phyloP scores from a whole-genome alignment of 1,140 invertebrate genomes.

The Delia radicum region DNA sequence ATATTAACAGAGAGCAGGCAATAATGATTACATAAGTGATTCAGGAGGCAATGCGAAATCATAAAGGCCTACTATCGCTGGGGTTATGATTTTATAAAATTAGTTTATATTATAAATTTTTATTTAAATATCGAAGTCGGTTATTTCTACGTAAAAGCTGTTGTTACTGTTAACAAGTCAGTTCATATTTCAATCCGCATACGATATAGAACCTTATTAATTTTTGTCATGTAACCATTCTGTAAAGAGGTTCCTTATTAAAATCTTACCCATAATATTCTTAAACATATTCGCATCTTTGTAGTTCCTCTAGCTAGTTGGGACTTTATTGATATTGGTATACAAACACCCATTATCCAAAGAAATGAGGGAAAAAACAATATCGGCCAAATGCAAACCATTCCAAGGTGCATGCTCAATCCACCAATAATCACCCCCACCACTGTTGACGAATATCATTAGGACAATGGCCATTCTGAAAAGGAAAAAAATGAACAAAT shows the following conservation, averaged over 20 bases:
- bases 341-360: constrained; percentile 93
- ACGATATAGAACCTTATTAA: background rate
- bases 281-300: constrained; percentile 60
- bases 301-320: constrained; percentile 70
- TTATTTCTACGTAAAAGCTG: too few relatives aligned
- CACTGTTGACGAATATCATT: constrained; percentile 93
- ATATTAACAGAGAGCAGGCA: too few relatives aligned
- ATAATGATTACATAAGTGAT: too few relatives aligned
- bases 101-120: too few relatives aligned
- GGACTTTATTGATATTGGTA: constrained; percentile 78
- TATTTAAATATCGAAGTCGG: too few relatives aligned
- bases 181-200: too few relatives aligned
- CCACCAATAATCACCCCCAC: constrained; percentile 84
- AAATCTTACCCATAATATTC: constrained; percentile 59
- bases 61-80: too few relatives aligned
- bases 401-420: constrained; percentile 92
- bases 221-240: background rate
- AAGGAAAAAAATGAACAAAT: background rate
- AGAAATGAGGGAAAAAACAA: constrained; percentile 94
- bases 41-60: too few relatives aligned
- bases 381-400: constrained; percentile 86
- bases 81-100: too few relatives aligned
- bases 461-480: constrained; percentile 68
- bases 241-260: background rate
- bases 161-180: too few relatives aligned